Base-by-base conservation (phyloP, 1,140 invertebrate genomes). In the Cecropterus lyciades region DNA sequence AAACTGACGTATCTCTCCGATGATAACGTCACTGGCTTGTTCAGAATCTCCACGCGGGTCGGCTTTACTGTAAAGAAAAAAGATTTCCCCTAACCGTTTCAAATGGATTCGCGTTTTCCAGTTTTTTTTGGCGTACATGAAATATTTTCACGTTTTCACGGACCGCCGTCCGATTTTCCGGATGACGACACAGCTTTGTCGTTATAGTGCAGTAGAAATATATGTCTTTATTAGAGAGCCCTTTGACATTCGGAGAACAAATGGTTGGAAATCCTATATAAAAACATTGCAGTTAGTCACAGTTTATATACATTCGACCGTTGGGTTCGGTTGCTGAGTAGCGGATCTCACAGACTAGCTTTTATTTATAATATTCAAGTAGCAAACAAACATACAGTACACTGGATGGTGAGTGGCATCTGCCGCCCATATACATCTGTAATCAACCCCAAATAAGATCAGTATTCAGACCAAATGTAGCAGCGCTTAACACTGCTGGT, bases 1-100 rank as follows among this genome's bases (percentile, higher is more conserved):
- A 98, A 92, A 69, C 94, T 95, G 80, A 97, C 95, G 64, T 95
- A 93, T 75, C 95, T 95, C 65, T 96, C 95, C n/a, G 97, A 96
- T 15, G 96, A 95, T 84, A 98, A 93, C 70, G 96, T 93, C 69
- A 93, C 85, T 24, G 95, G 95, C 85, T 97, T 97, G 70, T 95
- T 94, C 65, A 95, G 83, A 80, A 97, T 96, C 84, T 94, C 94
- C 43, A 97, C 96, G 65, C 94, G 94, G 49, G 95, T 92, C 13
- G 97, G 97, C 78, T 94, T 94, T 74, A 97, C 96, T 97, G 93
- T 51, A 89, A 82, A 77, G 87, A 87, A 66, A 63, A 63, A 56
- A 33, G 16, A 63, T 63, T 42, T 52, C 15, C 37, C 48, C 17
- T 63, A 63, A 63, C 59, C 46, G 14, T 63, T 63, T 63, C 33